Conservation (phyloP, 2,888 invertebrate species). For the Romanomermis culicivorax region DNA sequence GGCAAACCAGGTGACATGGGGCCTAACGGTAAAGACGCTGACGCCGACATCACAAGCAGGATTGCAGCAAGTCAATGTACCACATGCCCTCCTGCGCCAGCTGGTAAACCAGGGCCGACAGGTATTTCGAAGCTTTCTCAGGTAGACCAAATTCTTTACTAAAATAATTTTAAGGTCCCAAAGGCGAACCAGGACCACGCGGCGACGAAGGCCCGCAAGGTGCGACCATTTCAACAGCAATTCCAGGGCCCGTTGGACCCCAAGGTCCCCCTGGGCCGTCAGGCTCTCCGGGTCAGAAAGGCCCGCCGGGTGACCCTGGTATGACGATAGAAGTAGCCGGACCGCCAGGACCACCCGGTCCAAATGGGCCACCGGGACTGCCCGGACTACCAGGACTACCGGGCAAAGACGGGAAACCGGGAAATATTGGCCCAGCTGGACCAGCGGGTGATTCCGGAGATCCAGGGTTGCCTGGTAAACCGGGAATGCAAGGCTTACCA, state of each 20-base stretch:
- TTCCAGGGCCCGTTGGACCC: not conserved
- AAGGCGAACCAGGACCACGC: not conserved
- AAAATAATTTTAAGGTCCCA: not conserved
- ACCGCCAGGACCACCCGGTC: not conserved
- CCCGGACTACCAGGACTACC: not conserved
- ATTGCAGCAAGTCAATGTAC: not conserved
- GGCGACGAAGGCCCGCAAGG: not conserved
- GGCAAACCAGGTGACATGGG: not conserved
- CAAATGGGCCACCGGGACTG: not conserved
- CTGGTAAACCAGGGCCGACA: not conserved
- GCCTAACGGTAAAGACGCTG: not conserved
- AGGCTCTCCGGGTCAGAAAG: not conserved
- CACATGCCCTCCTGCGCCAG: slow-evolving; percentile 1
- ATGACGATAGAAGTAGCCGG: not conserved
- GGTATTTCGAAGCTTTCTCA: not conserved
- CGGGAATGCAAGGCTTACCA: not conserved
- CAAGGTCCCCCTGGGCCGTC: not conserved
- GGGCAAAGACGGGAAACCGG: not conserved
- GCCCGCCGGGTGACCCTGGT: not conserved
- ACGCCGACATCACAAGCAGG: not conserved
- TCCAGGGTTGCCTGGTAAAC: not conserved
- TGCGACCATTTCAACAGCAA: not conserved
- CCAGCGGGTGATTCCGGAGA: not conserved
- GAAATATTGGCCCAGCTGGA: not conserved
- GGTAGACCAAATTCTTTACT: not conserved